Evolutionary conservation across 1,140 invertebrate genomes (phyloP), one percentile per base, ranked within the genome.

Genomic region (Zaprionus capensis): DNA sequence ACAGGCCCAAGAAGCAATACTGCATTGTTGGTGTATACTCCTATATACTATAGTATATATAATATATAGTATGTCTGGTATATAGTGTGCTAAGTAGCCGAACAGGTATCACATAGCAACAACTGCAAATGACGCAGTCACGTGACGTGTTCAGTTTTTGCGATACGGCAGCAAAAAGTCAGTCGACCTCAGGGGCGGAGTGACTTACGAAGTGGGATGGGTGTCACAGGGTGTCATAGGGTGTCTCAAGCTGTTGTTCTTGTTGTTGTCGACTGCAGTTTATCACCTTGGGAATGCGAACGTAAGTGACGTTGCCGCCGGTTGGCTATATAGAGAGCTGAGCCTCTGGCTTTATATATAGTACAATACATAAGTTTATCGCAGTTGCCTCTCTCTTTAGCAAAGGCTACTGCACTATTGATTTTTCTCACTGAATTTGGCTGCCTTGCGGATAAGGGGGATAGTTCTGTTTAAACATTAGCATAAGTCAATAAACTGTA

Each of bases 381-480:
- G 2, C 7, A 17, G n/a, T n/a, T n/a, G n/a, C n/a, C 2, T 24
- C 67, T 58, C 38, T 51, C 49, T 66, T 55, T 38, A 38, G 44
- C 56, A 80, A 66, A 84, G 81, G 81, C 75, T 71, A 84, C 67
- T 85, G 81, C 81, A 84, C 82, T 84, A 84, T 84, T 81, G 82
- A 84, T 84, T 84, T 84, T 84, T 57, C 22, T 58, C 7, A 41
- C 55, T 20, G 31, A 24, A 38, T 49, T 69, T 28, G 24, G 24
- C n/a, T 70, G 26, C 20, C 22, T 31, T 58, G n/a, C 28, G 34
- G 12, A 38, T 49, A 2, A 5, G 14, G 15, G 38, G 14, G 4
- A 6, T 15, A n/a, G 41, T 44, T 44, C 41, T 9, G 6, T 12
- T 57, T 38, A 36, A 6, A 14, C 6, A 69, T 75, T 75, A 62